Percentiles rank a stretch among this genome's conserved stretches.
Conservation (phyloP, 1,140 invertebrate species). For the Hyphantria cunea region DNA sequence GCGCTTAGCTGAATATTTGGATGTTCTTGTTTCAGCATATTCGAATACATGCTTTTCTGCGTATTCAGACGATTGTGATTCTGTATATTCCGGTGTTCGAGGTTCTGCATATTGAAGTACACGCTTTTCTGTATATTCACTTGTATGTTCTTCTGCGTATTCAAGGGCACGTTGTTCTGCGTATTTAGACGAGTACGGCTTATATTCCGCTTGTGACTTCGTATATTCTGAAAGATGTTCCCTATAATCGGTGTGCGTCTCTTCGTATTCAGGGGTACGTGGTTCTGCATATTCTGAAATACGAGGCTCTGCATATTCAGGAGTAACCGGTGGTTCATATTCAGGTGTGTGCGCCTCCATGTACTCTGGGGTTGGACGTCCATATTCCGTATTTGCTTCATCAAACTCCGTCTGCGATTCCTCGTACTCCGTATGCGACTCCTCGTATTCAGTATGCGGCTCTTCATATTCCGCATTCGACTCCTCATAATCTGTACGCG, state of each 20-base stretch:
- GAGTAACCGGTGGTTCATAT: neutral
- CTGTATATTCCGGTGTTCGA: neutral
- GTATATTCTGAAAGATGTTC: neutral
- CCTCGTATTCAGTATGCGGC: neutral
- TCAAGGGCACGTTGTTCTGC: neutral
- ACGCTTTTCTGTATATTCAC: too few species aligned
- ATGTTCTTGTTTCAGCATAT: neutral
- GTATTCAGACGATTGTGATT: slow-evolving; percentile 33
- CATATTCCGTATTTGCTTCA: neutral
- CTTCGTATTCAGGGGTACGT: neutral
- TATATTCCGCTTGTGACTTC: neutral
- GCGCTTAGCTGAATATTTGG: neutral
- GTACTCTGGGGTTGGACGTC: neutral
- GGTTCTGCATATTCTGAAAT: neutral
- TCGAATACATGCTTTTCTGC: slow-evolving; percentile 37
- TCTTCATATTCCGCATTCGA: neutral
- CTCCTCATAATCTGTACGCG: slow-evolving; percentile 1
- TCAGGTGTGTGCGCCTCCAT: neutral
- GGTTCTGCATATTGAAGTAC: neutral
- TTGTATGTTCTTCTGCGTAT: too few species aligned
- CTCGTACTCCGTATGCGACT: neutral
- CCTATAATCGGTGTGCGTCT: neutral
- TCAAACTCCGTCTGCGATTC: neutral
- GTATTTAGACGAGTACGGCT: neutral
- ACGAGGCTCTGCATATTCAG: slow-evolving; percentile 1